Base-by-base conservation (phyloP, 2,113 vertebrate genomes). In the Cyanistes caeruleus region DNA sequence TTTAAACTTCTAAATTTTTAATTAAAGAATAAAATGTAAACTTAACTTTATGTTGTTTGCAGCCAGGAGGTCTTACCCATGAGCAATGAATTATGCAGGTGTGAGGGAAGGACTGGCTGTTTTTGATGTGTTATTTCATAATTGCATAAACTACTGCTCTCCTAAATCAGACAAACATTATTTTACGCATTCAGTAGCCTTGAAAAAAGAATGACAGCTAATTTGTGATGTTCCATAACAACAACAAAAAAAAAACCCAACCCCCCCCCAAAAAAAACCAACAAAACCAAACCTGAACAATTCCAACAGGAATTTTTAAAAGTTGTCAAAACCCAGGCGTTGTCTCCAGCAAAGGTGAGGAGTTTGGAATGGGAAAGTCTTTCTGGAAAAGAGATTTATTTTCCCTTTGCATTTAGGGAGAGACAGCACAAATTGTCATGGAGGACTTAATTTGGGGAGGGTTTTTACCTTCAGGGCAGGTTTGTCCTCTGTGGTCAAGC, bases 31-130 rank as follows among this genome's bases (percentile, higher is more conserved):
- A 53, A 73, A 89, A 87, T 62, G 75, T 77, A 95, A 97, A 95
- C 94, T 93, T 97, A 90, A 92, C 94, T 94, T 97, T 79, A 80
- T 83, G 87, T 81, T 89, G 83, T 95, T 91, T 96, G 87, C 59
- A 16, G 73, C 78, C 49, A 90, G 55, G 73, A 93, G 97, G 97
- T 97, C 97, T 94, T 8, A 68, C 88, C 89, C 68, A 2, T 44
- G 90, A 97, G 86, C 59, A 31, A 97, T 97, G 94, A 97, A 97
- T 98, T 97, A 96, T 97, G 95, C 97, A 97, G 72, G 81, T 27
- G 52, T 2, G 2, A 84, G 91, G 44, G 22, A 83, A 89, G 73
- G 49, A 85, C 96, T 93, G 93, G 84, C 94, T 96, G 67, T 82
- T 90, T 92, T 56, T 95, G 96, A 96, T 96, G 93, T 74, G 92